Evolutionary conservation across 2,888 invertebrate species (phyloP), one percentile per base, ranked within the genome.

Genomic region (Alcis repandata): DNA sequence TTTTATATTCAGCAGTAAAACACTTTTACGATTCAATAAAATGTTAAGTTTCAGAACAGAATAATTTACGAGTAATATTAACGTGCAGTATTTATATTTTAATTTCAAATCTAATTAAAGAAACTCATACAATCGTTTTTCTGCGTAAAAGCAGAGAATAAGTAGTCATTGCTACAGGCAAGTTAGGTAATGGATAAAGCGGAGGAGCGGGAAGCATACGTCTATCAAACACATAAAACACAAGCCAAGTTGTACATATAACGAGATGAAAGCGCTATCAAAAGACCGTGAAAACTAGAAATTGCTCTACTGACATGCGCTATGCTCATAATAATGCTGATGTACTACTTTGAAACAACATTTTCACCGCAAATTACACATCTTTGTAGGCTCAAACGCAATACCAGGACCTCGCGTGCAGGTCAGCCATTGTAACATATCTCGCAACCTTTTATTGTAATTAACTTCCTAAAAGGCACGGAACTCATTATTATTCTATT

Each of bases 401-500:
- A 36, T 59, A 45, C 17, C 20, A 33, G 53, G 22, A 32, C 40
- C 10, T 66, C 40, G 66, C 66, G 62, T 66, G 66, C 46, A n/a
- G n/a, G 52, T 27, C 41, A 27, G 3, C 36, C 40, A 41, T 59
- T 48, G 40, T 38, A 19, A 41, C 53, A 53, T 61, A 58, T 66
- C 53, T 63, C 48, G 59, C 48, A 61, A 61, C 60, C 46, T 65
- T 60, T 66, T 53, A 58, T 53, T 46, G 33, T 63, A 59, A 67
- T 59, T 63, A 59, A 63, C 59, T 67, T 63, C 67, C 54, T 61
- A 59, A 63, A 63, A 67, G 67, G 62, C 48, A 60, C 48, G 67
- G 60, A 57, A 67, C 56, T 57, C 56, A 63, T 67, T 63, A 60
- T 68, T 58, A 70, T 70, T 67, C 70, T 71, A 72, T 75, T 74